Percentiles rank a stretch among this genome's conserved stretches.
phyloP scores from a whole-genome alignment of 1,140 invertebrate species.

The Bombus cullumanus region DNA sequence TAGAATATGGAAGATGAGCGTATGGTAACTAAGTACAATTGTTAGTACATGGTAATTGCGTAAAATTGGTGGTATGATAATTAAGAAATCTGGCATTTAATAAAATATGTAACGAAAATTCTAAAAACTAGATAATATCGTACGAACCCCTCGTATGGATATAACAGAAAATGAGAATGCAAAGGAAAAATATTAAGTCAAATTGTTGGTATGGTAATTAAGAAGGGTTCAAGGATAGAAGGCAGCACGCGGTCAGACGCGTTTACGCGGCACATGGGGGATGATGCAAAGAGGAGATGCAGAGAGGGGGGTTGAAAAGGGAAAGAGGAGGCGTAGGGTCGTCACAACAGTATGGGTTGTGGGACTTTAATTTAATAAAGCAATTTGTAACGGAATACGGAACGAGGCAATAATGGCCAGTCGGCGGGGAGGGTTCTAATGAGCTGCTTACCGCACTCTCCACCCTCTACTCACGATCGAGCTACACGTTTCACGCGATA shows the following conservation, averaged over 20 bases:
- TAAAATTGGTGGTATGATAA: too few relatives aligned
- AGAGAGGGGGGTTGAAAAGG: slow-evolving; percentile 15
- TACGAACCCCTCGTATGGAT: neutral
- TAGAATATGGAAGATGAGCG: too few relatives aligned
- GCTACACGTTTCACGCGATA: slow-evolving; percentile 57
- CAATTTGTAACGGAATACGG: slow-evolving; percentile 82
- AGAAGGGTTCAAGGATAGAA: slow-evolving; percentile 24
- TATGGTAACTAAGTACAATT: too few relatives aligned
- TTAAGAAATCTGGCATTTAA: too few relatives aligned
- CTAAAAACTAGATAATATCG: neutral
- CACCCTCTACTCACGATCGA: slow-evolving; percentile 66
- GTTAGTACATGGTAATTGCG: too few relatives aligned
- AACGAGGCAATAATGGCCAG: slow-evolving; percentile 82
- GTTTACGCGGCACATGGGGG: slow-evolving; percentile 44
- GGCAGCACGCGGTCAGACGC: slow-evolving; percentile 56
- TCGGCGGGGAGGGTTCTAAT: slow-evolving; percentile 81
- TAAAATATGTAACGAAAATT: neutral
- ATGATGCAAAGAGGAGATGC: neutral
- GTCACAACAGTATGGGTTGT: slow-evolving; percentile 73
- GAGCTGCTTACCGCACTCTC: slow-evolving; percentile 82
- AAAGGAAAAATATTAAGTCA: slow-evolving; percentile 24
- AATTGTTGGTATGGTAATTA: slow-evolving; percentile 39
- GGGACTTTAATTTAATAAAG: slow-evolving; percentile 81
- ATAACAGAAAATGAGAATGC: neutral
- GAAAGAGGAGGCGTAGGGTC: slow-evolving; percentile 57